These are phyloP conservation scores for Tetanocera ferruginea DNA, from an alignment of 2,888 invertebrate species.

Conservation along the genomic window DNA sequence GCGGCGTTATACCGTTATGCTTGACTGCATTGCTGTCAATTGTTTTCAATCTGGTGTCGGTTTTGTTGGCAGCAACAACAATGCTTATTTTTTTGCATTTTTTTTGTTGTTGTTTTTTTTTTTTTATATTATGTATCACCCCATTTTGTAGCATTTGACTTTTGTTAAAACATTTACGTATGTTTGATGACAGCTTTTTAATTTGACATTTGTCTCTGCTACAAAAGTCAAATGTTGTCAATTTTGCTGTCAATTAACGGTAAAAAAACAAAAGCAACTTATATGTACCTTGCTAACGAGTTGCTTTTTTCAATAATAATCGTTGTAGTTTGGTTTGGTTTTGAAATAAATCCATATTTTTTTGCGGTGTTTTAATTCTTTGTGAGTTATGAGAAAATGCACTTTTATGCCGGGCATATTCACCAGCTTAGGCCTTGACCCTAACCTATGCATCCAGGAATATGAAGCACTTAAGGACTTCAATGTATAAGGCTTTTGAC, in stretches of 20 bases:
- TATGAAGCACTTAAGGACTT: no score
- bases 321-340: no score
- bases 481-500: no score
- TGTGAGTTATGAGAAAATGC: no score
- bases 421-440: no score
- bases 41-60: conserved; percentile 4
- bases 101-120: not conserved
- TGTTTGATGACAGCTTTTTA: conserved; percentile 8
- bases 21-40: conserved; percentile 4
- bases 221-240: conserved; percentile 19
- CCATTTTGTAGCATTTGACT: conserved; percentile 6
- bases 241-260: conserved; percentile 15
- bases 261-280: no score
- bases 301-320: no score
- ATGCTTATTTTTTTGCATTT: not conserved
- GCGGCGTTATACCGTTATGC: conserved; percentile 10
- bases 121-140: not conserved
- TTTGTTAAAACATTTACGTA: not conserved
- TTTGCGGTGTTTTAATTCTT: no score
- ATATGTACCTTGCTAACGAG: not conserved
- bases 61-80: not conserved
- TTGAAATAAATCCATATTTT: no score
- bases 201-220: conserved; percentile 6
- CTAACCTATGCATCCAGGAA: no score
- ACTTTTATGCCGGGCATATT: no score